These are phyloP conservation scores for Rhea pennata DNA, from an alignment of 2,113 vertebrate genomes.

Conservation along the genomic window DNA sequence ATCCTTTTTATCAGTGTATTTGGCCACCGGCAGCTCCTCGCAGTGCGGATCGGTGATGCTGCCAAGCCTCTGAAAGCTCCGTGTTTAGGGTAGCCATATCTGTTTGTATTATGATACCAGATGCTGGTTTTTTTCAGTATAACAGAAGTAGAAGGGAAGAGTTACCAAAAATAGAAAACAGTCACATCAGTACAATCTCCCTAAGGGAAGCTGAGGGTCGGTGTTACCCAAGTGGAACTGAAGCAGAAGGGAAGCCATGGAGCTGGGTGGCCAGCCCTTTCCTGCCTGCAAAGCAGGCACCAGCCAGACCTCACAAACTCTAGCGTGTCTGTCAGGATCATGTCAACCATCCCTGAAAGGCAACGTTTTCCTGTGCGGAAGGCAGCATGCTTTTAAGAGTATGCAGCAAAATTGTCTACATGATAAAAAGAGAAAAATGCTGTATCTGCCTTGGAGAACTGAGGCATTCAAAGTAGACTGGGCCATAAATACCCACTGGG, in stretches of 20 bases:
- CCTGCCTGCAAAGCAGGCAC: background rate
- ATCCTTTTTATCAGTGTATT: constrained; percentile 64
- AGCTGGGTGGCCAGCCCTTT: background rate
- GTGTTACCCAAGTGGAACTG: background rate
- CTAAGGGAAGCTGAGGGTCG: background rate
- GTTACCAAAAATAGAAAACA: constrained; percentile 32
- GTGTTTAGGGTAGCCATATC: background rate
- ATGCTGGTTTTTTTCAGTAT: background rate
- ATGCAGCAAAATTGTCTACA: background rate
- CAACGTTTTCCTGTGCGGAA: background rate
- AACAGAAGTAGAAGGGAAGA: background rate
- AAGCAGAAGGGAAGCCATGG: background rate
- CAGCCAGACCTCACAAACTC: rapidly evolving
- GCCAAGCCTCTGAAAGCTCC: constrained; percentile 44
- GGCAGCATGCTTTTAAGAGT: background rate
- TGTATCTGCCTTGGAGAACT: background rate
- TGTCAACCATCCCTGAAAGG: rapidly evolving
- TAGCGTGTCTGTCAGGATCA: background rate
- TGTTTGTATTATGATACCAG: constrained; percentile 40
- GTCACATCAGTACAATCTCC: background rate
- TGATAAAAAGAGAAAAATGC: background rate
- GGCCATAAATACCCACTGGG: background rate
- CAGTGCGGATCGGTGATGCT: background rate
- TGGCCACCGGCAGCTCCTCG: constrained; percentile 60
- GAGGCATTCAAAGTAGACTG: background rate